A percentile compares a stretch with the other conserved stretches of the same genome.
These are phyloP conservation scores for Augochlora pura DNA, from an alignment of 1,140 invertebrate genomes.

Conservation along the genomic window DNA sequence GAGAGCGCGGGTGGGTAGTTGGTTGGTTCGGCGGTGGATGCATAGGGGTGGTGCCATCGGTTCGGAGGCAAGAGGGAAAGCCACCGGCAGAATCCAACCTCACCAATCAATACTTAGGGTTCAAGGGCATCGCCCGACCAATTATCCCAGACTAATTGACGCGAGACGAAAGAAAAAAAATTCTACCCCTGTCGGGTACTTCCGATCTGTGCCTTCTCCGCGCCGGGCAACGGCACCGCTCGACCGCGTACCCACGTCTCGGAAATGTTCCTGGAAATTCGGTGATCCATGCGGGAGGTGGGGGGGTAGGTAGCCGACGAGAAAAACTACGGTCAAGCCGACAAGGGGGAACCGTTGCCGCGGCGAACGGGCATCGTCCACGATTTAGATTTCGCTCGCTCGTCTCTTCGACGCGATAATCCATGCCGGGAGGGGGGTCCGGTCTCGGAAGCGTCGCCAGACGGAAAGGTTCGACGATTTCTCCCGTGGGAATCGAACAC, in stretches of 20 bases:
- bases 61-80: slow-evolving; percentile 70
- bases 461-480: neutral
- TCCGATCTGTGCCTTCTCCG: slow-evolving; percentile 3
- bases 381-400: neutral
- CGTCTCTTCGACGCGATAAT: neutral
- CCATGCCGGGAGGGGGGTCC: neutral
- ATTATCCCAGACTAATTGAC: slow-evolving; percentile 78
- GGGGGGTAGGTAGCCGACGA: too few species aligned
- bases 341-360: neutral
- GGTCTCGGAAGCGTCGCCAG: neutral
- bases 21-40: slow-evolving; percentile 67
- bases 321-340: neutral
- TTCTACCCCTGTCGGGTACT: slow-evolving; percentile 5
- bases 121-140: slow-evolving; percentile 80
- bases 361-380: neutral
- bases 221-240: neutral
- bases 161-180: slow-evolving; percentile 64
- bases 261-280: neutral
- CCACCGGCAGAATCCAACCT: slow-evolving; percentile 76
- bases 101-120: slow-evolving; percentile 80
- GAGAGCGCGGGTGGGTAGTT: slow-evolving; percentile 48
- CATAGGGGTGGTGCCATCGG: slow-evolving; percentile 69
- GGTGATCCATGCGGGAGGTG: too few species aligned
- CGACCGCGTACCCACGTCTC: neutral
- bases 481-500: neutral